These are phyloP conservation scores for Phyllostomus hastatus DNA, from an alignment of 2,113 vertebrate species.

Conservation along the genomic window DNA sequence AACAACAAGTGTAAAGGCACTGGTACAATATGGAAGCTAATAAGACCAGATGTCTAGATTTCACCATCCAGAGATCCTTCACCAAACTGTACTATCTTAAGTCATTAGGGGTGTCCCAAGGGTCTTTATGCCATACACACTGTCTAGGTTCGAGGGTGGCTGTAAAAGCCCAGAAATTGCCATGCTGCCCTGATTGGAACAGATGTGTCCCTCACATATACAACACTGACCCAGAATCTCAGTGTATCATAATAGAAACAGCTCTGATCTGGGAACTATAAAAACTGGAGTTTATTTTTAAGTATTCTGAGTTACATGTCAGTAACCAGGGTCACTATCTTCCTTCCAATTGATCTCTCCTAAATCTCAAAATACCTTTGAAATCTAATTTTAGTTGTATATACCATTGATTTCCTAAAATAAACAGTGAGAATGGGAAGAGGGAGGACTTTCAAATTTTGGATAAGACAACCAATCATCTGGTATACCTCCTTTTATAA, in stretches of 20 bases:
- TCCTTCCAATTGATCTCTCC: neutral
- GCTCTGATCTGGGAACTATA: neutral
- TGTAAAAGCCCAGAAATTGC: neutral
- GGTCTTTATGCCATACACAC: neutral
- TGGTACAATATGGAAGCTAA: neutral
- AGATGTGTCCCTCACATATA: neutral
- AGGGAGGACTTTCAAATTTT: neutral
- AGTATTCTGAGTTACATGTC: constrained; percentile 15
- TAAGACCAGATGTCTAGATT: neutral
- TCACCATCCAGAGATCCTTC: neutral
- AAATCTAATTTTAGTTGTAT: neutral
- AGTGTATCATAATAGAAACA: neutral
- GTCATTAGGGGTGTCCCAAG: neutral
- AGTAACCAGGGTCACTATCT: neutral
- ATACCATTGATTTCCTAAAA: neutral
- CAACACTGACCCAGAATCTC: neutral
- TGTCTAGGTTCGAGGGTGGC: neutral
- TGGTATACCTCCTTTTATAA: neutral
- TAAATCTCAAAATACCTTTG: neutral
- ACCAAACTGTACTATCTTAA: neutral
- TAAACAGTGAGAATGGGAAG: neutral
- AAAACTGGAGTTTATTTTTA: neutral
- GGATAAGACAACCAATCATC: neutral
- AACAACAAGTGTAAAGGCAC: neutral
- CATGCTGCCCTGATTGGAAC: neutral